phyloP scores from a whole-genome alignment of 2,113 vertebrate species.

The Leucoraja erinaceus region DNA sequence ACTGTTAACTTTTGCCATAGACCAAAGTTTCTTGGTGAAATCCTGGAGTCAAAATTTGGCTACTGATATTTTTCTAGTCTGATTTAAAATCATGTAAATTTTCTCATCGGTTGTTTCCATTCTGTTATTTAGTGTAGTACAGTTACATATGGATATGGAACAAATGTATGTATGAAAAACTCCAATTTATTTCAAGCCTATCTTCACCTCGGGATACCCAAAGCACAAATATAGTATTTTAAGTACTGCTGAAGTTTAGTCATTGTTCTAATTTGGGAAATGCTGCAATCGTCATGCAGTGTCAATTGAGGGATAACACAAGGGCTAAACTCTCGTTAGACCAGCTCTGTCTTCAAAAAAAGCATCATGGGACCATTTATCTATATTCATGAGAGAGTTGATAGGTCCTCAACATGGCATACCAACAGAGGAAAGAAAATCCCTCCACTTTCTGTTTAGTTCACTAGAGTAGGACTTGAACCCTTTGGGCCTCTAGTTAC shows the following conservation, averaged over 20 bases:
- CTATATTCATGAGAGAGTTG: neutral
- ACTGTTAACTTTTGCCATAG: neutral
- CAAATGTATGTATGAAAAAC: neutral
- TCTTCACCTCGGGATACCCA: neutral
- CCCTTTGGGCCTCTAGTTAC: neutral
- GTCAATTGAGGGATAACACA: neutral
- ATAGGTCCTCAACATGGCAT: neutral
- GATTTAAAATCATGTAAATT: neutral
- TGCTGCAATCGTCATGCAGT: neutral
- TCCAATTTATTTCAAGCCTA: neutral
- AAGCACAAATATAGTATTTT: neutral
- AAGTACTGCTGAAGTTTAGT: neutral
- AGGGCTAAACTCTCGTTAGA: neutral
- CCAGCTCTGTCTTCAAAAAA: neutral
- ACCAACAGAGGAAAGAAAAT: too few species aligned
- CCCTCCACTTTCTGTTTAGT: neutral
- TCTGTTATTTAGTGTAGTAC: neutral
- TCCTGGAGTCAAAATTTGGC: neutral
- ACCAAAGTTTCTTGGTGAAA: neutral
- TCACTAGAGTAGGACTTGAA: neutral
- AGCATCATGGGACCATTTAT: neutral
- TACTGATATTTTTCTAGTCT: neutral
- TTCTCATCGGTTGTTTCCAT: neutral
- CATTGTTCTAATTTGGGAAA: conserved; percentile 6
- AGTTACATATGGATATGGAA: neutral